phyloP scores from a whole-genome alignment of 2,113 vertebrate species.

The Hemicordylus capensis region DNA sequence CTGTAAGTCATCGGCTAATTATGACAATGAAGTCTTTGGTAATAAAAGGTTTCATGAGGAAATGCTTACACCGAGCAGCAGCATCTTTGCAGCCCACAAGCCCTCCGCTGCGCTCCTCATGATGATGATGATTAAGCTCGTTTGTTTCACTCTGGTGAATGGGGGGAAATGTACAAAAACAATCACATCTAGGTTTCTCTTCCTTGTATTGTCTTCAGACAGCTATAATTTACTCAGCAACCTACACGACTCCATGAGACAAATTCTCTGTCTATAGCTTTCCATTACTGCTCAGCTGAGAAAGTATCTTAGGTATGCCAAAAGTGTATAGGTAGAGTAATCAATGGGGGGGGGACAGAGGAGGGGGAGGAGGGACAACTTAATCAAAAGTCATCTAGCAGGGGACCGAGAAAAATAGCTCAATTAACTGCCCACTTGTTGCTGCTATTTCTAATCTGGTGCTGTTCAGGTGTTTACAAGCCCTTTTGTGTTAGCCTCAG shows the following conservation, averaged over 20 bases:
- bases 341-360: slow-evolving; percentile 66
- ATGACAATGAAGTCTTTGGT: slow-evolving; percentile 8
- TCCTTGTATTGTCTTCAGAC: slow-evolving; percentile 59
- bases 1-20: slow-evolving; percentile 29
- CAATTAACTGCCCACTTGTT: slow-evolving; percentile 48
- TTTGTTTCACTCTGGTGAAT: slow-evolving; percentile 7
- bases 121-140: slow-evolving; percentile 12
- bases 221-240: slow-evolving; percentile 73
- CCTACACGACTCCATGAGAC: slow-evolving; percentile 63
- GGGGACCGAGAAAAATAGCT: slow-evolving; percentile 45
- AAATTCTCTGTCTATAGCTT: slow-evolving; percentile 57
- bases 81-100: background rate
- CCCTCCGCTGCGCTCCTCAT: background rate
- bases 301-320: slow-evolving; percentile 58
- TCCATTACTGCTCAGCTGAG: slow-evolving; percentile 63
- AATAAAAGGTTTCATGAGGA: slow-evolving; percentile 45
- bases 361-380: slow-evolving; percentile 60
- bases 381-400: slow-evolving; percentile 54
- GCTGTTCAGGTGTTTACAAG: slow-evolving; percentile 61
- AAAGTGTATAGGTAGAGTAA: slow-evolving; percentile 58
- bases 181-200: slow-evolving; percentile 48
- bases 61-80: slow-evolving; percentile 41
- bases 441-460: slow-evolving; percentile 42
- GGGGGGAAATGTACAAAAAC: slow-evolving; percentile 44
- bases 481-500: slow-evolving; percentile 56